Conservation (phyloP, 2,797 vertebrate species). For the Hipposideros larvatus region DNA sequence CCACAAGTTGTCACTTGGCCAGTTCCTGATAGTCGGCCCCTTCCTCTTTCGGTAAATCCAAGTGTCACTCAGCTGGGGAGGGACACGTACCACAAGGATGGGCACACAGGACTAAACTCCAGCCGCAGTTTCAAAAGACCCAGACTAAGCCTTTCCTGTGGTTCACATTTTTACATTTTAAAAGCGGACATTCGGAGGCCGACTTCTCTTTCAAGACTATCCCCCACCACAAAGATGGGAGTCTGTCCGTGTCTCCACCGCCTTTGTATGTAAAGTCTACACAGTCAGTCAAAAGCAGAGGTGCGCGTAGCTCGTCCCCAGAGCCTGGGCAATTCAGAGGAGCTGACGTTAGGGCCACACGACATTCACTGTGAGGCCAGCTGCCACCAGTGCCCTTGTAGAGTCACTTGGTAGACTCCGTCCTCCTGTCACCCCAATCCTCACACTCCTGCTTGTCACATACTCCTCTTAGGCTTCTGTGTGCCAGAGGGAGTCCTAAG, state of each 20-base stretch:
- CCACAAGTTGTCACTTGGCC: conserved; percentile 24
- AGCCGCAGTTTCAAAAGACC: neutral
- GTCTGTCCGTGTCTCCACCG: neutral
- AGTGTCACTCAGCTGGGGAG: neutral
- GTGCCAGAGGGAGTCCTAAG: neutral
- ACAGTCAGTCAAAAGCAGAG: neutral
- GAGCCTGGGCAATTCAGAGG: neutral
- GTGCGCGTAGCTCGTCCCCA: neutral
- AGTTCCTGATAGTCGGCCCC: neutral
- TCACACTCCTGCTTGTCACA: neutral
- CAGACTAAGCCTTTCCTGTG: neutral
- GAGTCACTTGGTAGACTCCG: too few relatives aligned
- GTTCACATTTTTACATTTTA: neutral
- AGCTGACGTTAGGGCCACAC: fast-evolving
- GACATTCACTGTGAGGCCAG: too few relatives aligned
- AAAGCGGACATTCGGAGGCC: neutral
- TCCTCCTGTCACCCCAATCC: neutral
- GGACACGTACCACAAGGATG: neutral
- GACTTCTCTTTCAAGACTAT: neutral
- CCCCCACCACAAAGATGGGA: neutral
- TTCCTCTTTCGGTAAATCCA: neutral
- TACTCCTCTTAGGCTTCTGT: neutral
- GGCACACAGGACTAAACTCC: neutral
- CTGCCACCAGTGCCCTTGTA: fast-evolving
- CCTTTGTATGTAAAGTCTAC: neutral